A percentile compares a stretch with the other conserved stretches of the same genome.
These are phyloP conservation scores for Cordylochernes scorpioides DNA, from an alignment of 2,888 invertebrate species.

Conservation along the genomic window DNA sequence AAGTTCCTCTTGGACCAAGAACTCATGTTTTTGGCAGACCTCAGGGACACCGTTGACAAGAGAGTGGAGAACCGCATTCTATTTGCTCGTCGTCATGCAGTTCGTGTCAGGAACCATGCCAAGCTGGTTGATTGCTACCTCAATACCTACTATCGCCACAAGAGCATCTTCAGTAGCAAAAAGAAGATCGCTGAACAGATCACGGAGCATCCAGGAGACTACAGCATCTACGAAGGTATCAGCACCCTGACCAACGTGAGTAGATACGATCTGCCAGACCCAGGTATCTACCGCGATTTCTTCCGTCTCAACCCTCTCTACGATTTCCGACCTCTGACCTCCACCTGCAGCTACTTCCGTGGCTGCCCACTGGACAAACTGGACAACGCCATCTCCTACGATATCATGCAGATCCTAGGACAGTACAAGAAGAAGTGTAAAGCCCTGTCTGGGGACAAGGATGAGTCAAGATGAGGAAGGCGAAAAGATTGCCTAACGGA, in stretches of 20 bases:
- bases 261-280: slow-evolving; percentile 79
- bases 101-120: slow-evolving; percentile 78
- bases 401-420: slow-evolving; percentile 66
- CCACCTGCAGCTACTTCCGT: slow-evolving; percentile 59
- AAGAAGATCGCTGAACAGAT: slow-evolving; percentile 66
- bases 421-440: slow-evolving; percentile 38
- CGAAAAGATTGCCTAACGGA: too few relatives aligned
- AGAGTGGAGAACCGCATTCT: slow-evolving; percentile 80
- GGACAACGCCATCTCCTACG: slow-evolving; percentile 70
- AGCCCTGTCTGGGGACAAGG: too few relatives aligned
- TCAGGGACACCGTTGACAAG: slow-evolving; percentile 53
- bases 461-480: too few relatives aligned
- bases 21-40: slow-evolving; percentile 53
- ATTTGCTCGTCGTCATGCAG: slow-evolving; percentile 77
- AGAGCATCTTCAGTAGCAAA: slow-evolving; percentile 66
- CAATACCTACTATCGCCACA: slow-evolving; percentile 72
- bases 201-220: slow-evolving; percentile 28
- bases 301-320: slow-evolving; percentile 64
- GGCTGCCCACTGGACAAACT: slow-evolving; percentile 76
- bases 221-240: slow-evolving; percentile 56
- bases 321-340: slow-evolving; percentile 61
- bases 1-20: slow-evolving; percentile 49
- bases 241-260: slow-evolving; percentile 76
- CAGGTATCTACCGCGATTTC: slow-evolving; percentile 76
- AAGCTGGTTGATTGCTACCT: slow-evolving; percentile 89